Evolutionary conservation across 2,888 invertebrate species (phyloP).

Genomic region (Encarsia formosa): DNA sequence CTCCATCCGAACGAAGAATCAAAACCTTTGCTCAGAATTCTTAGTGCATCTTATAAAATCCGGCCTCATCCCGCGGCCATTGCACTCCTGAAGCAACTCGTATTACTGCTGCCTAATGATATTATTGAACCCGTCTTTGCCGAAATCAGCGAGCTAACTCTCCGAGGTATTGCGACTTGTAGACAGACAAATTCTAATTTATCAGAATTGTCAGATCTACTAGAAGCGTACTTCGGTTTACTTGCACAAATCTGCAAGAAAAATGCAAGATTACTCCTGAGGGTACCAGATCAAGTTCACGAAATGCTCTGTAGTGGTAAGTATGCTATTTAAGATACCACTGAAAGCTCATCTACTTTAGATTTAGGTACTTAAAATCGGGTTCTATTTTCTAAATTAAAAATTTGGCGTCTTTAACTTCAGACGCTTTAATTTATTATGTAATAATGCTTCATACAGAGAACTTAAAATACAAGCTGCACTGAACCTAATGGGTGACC

Average conservation of each 20-base stretch:
- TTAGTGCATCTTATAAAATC: slow-evolving; percentile 46
- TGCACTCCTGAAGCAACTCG: slow-evolving; percentile 45
- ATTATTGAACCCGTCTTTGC: slow-evolving; percentile 43
- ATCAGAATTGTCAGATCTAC: slow-evolving; percentile 63
- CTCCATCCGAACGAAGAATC: slow-evolving; percentile 42
- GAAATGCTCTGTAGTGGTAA: slow-evolving; percentile 51
- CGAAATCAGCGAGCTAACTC: slow-evolving; percentile 41
- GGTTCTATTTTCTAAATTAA: no score
- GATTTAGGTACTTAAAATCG: no score
- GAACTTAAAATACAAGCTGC: no score
- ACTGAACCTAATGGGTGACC: no score
- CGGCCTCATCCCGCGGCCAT: slow-evolving; percentile 52
- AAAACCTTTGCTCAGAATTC: slow-evolving; percentile 35
- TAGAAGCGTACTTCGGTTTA: slow-evolving; percentile 66
- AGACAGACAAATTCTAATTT: slow-evolving; percentile 49
- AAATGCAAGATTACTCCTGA: slow-evolving; percentile 50
- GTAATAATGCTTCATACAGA: no score
- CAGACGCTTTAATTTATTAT: no score
- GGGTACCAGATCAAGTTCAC: slow-evolving; percentile 46
- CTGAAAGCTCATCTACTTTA: no score
- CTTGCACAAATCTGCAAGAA: slow-evolving; percentile 66
- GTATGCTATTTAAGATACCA: slow-evolving; percentile 15
- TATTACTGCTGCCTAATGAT: slow-evolving; percentile 51
- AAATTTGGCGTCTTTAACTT: no score
- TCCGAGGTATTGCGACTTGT: slow-evolving; percentile 42